phyloP scores from a whole-genome alignment of 2,797 vertebrate species.

The Tokudaia muenninki region DNA sequence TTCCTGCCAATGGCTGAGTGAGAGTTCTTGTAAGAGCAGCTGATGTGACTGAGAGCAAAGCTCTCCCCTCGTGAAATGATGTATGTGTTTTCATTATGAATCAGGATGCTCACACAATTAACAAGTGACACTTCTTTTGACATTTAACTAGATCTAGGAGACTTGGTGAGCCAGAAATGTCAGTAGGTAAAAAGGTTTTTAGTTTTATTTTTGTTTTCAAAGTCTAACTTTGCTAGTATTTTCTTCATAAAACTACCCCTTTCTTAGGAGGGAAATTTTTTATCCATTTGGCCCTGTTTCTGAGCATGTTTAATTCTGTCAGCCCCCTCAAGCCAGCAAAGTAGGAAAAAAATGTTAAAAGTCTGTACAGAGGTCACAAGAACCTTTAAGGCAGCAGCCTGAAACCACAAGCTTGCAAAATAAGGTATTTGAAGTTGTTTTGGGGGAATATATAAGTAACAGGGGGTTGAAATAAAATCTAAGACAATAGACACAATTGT shows the following conservation, averaged over 20 bases:
- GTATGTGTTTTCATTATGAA: conserved; percentile 50
- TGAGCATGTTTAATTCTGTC: conserved; percentile 69
- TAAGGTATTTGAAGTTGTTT: conserved; percentile 80
- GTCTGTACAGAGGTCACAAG: conserved; percentile 85
- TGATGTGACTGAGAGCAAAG: conserved; percentile 53
- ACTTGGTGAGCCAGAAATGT: conserved; percentile 79
- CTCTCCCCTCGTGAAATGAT: conserved; percentile 41
- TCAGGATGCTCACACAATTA: conserved; percentile 62
- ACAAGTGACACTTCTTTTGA: conserved; percentile 55
- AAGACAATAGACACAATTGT: conserved; percentile 20
- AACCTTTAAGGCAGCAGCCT: conserved; percentile 84
- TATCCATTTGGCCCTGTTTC: conserved; percentile 67
- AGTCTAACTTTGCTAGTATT: conserved; percentile 64
- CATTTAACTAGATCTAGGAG: conserved; percentile 63
- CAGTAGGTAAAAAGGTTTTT: conserved; percentile 61
- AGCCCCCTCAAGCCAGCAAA: conserved; percentile 76
- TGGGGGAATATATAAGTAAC: conserved; percentile 80
- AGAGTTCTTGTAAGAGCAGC: conserved; percentile 57
- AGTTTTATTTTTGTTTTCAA: neutral
- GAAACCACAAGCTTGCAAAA: conserved; percentile 83
- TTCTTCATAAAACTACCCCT: conserved; percentile 56
- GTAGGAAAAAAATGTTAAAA: conserved; percentile 81
- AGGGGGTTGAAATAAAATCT: conserved; percentile 72
- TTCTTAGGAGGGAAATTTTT: conserved; percentile 67
- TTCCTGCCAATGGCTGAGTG: conserved; percentile 30